A percentile compares a stretch with the other conserved stretches of the same genome.
Conservation (phyloP, 2,113 vertebrate species). For the Oreochromis niloticus region DNA sequence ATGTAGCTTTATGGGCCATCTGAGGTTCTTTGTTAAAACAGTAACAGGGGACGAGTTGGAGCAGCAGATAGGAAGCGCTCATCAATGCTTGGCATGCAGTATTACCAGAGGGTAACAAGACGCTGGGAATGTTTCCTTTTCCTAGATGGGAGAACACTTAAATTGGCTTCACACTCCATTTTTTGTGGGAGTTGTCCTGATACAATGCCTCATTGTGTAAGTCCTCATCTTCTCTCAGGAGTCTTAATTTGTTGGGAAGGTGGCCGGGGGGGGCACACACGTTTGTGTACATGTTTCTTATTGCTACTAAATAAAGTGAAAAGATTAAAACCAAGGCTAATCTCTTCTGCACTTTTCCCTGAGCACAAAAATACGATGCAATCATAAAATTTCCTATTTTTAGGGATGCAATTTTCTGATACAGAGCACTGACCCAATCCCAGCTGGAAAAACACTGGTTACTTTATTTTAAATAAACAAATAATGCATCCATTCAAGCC, state of each 20-base stretch:
- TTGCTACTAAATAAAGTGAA: not conserved
- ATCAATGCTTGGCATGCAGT: conserved; percentile 31
- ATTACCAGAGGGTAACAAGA: conserved; percentile 26
- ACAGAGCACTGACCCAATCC: not conserved
- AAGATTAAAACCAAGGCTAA: not conserved
- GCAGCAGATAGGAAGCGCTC: conserved; percentile 51
- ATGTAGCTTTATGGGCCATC: conserved; percentile 52
- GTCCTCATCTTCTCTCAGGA: not conserved
- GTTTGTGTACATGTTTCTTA: not conserved
- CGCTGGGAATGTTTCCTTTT: conserved; percentile 38
- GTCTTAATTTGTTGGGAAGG: not conserved
- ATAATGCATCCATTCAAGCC: not conserved
- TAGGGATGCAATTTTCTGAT: not conserved
- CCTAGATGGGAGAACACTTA: not conserved
- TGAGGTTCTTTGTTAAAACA: conserved; percentile 66
- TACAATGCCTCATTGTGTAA: conserved; percentile 25
- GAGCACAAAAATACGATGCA: not conserved
- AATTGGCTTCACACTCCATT: not conserved
- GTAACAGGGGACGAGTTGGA: conserved; percentile 46
- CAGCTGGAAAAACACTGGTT: not conserved
- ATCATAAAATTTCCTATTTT: not conserved
- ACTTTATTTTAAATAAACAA: not conserved
- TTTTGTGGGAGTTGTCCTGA: conserved; percentile 11
- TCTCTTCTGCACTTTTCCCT: not conserved
- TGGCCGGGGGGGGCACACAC: not conserved